Evolutionary conservation across 2,113 vertebrate genomes (phyloP), one percentile per base, ranked within the genome.

Genomic region (Loxodonta africana): DNA sequence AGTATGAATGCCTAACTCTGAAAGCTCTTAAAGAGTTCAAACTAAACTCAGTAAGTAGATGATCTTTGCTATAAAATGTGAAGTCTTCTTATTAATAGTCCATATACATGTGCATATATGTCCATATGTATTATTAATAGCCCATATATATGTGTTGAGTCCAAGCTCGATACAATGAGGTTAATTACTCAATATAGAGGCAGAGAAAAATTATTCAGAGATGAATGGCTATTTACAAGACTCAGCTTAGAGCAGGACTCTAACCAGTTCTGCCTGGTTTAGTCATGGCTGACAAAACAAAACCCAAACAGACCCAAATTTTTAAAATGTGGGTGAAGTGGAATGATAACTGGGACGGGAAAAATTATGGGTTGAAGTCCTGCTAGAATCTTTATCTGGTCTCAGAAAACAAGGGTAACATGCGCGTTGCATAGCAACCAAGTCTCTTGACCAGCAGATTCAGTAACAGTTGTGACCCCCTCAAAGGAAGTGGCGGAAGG

Each of bases 141-240:
- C 37, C 11, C 20, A 2, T 41, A 46, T 69, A 46, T 6, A 48
- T 60, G 26, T 65, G 48, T 94, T 30, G 46, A 69, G 83, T 63
- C 71, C n/a, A 74, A 83, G 46, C 6, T 33, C 76, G 76, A 80
- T 20, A 80, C 21, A 63, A 26, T 83, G 41, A 62, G 0, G 17
- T 81, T 57, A 8, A 63, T 60, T 94, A 67, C 11, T 81, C 46
- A 69, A 63, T 7, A 73, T 8, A 91, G 25, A 84, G 41, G 23
- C 46, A 48, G 81, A 62, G 28, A 53, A 95, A 84, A 77, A 94
- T 33, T 91, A 88, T 11, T 82, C 3, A 83, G 74, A 88, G 46
- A 78, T 48, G 21, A 81, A 51, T 77, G 82, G 88, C 74, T 92
- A 83, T 90, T 88, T 95, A 85, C 44, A 82, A 37, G 12, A 74